Evolutionary conservation across 2,888 invertebrate species (phyloP).

Genomic region (Sycophila texana): DNA sequence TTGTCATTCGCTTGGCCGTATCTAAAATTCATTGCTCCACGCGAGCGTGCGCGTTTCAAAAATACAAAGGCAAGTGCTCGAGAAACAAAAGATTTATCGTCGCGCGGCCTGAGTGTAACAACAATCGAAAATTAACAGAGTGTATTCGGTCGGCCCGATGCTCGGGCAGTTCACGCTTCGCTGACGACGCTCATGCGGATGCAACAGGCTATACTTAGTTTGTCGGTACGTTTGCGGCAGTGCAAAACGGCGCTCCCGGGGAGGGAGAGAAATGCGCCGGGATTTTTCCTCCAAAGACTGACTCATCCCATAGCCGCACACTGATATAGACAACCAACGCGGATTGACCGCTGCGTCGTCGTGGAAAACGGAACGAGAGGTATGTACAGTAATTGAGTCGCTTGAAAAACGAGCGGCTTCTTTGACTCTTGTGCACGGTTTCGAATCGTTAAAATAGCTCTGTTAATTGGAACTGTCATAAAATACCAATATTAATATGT

Average conservation of each 20-base stretch:
- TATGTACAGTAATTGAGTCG: too few species aligned
- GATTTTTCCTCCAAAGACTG: background rate
- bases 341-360: too few species aligned
- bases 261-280: background rate
- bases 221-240: too few species aligned
- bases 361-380: too few species aligned
- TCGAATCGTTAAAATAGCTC: too few species aligned
- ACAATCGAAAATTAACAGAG: background rate
- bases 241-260: background rate
- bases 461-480: too few species aligned
- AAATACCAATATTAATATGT: too few species aligned
- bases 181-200: background rate
- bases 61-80: background rate
- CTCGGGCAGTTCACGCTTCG: background rate
- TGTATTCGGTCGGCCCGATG: background rate
- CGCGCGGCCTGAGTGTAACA: background rate
- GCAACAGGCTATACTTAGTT: slow-evolving; percentile 5
- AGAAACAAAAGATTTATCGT: background rate
- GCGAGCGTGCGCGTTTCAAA: background rate
- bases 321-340: too few species aligned
- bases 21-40: background rate
- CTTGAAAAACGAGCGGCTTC: too few species aligned
- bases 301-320: background rate
- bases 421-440: too few species aligned
- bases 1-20: too few species aligned